phyloP scores from a whole-genome alignment of 2,797 vertebrate genomes.

The Loriculus beryllinus region DNA sequence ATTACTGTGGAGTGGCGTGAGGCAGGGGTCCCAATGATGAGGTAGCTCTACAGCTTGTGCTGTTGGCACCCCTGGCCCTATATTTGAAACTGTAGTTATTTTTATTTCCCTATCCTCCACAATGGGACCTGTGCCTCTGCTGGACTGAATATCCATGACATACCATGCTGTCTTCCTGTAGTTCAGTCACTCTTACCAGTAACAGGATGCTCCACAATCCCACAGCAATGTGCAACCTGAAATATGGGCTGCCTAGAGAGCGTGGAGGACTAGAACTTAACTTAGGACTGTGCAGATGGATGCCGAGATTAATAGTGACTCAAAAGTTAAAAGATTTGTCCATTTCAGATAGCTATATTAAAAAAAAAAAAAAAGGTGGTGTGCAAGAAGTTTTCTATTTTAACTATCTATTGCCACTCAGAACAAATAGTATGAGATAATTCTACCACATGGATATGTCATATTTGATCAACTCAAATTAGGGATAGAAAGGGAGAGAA shows the following conservation, averaged over 20 bases:
- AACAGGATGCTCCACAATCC: too few species aligned
- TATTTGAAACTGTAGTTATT: not conserved
- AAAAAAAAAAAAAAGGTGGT: not conserved
- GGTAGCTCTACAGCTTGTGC: not conserved
- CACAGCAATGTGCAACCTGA: not conserved
- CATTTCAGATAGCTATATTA: not conserved
- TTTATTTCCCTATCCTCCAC: not conserved
- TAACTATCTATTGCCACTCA: not conserved
- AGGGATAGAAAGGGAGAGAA: not conserved
- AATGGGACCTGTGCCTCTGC: not conserved
- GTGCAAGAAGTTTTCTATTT: not conserved
- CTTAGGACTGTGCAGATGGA: not conserved
- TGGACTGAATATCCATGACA: not conserved
- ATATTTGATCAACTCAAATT: not conserved
- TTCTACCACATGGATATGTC: not conserved
- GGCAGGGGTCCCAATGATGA: not conserved
- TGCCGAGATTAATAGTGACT: not conserved
- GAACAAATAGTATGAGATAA: not conserved
- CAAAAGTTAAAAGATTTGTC: not conserved
- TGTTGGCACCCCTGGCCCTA: not conserved
- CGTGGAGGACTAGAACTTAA: not conserved
- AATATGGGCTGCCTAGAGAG: not conserved
- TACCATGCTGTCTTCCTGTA: not conserved
- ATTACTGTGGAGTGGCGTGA: not conserved
- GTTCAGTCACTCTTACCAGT: not conserved